phyloP scores from a whole-genome alignment of 2,888 invertebrate species.

The Dasypolia templi region DNA sequence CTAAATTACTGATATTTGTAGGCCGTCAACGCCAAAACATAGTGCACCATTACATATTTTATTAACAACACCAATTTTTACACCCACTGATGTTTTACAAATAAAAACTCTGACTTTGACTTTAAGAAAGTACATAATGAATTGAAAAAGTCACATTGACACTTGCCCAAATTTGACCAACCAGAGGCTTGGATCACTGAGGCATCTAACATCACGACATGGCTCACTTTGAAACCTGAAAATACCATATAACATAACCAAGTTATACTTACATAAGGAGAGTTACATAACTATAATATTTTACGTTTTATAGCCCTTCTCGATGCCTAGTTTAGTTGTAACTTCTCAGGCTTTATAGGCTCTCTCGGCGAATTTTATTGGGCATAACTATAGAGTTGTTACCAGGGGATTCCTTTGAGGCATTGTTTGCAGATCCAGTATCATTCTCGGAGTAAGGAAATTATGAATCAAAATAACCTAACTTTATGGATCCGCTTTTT shows the following conservation, averaged over 20 bases:
- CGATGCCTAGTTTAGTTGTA: constrained; percentile 45
- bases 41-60: too few species aligned
- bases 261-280: constrained; percentile 1
- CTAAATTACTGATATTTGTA: too few species aligned
- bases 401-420: background rate
- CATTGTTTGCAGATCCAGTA: constrained; percentile 5
- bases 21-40: too few species aligned
- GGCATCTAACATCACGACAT: too few species aligned
- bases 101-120: too few species aligned
- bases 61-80: too few species aligned
- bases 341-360: constrained; percentile 32
- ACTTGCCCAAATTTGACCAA: too few species aligned
- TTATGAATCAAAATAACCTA: background rate
- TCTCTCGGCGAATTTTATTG: constrained; percentile 36
- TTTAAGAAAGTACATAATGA: too few species aligned
- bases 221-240: background rate
- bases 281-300: constrained; percentile 46
- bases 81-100: too few species aligned
- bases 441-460: background rate
- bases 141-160: too few species aligned
- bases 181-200: too few species aligned
- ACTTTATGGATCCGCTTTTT: background rate
- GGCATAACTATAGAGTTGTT: constrained; percentile 38
- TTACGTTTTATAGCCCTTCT: constrained; percentile 34
- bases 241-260: background rate